Conservation (phyloP, 1,140 invertebrate genomes). For the Lepidurus couesii region DNA sequence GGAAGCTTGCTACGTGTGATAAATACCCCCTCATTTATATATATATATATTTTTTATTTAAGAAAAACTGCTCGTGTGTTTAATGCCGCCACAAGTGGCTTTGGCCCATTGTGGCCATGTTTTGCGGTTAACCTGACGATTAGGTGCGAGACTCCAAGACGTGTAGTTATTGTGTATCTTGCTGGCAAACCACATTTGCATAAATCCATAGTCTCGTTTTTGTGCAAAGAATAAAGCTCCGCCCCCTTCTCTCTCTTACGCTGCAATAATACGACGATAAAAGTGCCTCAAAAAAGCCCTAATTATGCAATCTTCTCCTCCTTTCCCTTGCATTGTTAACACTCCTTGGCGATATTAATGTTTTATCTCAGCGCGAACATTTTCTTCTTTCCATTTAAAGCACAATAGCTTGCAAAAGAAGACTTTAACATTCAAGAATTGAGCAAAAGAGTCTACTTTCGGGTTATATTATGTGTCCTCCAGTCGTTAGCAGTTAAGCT, state of each 20-base stretch:
- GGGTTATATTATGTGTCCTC: too few species aligned
- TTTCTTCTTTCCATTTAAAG: background rate
- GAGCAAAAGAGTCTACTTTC: too few species aligned
- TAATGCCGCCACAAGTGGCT: conserved; percentile 17
- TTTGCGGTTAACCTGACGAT: conserved; percentile 13
- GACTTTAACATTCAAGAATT: too few species aligned
- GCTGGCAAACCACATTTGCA: background rate
- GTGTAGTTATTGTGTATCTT: background rate
- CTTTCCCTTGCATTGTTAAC: background rate
- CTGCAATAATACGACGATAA: background rate
- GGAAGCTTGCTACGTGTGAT: conserved; percentile 3
- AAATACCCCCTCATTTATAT: conserved; percentile 15
- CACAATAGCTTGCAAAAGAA: too few species aligned
- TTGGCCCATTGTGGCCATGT: conserved; percentile 20
- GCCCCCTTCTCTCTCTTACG: background rate
- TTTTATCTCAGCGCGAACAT: background rate
- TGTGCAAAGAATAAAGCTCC: background rate
- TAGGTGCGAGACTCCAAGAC: conserved; percentile 17
- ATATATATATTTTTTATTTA: background rate
- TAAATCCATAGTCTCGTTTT: background rate
- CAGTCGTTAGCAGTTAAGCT: too few species aligned
- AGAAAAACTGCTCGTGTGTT: background rate
- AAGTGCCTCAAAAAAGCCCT: background rate
- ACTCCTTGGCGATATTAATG: background rate
- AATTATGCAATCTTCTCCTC: background rate